Conservation (phyloP, 2,888 invertebrate genomes). For the Ferdinandea cuprea region DNA sequence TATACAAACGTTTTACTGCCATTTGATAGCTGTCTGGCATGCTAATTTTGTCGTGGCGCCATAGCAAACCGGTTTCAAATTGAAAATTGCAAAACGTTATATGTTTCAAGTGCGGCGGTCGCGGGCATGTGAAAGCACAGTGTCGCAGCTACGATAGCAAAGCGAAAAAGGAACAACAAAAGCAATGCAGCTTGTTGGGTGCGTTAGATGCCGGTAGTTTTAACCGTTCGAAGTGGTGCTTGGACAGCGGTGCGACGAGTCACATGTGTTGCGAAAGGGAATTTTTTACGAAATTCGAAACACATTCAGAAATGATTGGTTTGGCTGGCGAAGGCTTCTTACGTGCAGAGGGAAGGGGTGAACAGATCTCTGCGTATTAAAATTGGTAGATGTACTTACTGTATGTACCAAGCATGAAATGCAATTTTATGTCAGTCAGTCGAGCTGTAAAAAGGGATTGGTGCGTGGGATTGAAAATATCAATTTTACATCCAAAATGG, state of each 20-base stretch:
- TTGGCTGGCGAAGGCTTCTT: constrained; percentile 33
- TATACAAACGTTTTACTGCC: too few relatives aligned
- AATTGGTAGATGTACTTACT: constrained; percentile 45
- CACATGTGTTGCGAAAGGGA: constrained; percentile 35
- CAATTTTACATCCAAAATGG: constrained; percentile 27
- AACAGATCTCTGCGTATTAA: constrained; percentile 40
- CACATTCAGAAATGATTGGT: too few relatives aligned
- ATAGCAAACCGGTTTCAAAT: too few relatives aligned
- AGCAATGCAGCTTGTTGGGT: constrained; percentile 37
- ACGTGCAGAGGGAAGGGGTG: constrained; percentile 50
- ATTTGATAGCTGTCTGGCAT: too few relatives aligned
- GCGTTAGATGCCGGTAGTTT: constrained; percentile 27
- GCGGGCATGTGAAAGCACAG: constrained; percentile 33
- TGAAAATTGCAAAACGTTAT: constrained; percentile 25
- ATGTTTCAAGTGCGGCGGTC: constrained; percentile 36
- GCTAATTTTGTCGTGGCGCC: too few relatives aligned
- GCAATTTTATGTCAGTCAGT: constrained; percentile 49
- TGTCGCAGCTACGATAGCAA: constrained; percentile 25
- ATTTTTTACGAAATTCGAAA: constrained; percentile 34
- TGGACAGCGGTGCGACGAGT: constrained; percentile 41
- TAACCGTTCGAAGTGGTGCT: constrained; percentile 35
- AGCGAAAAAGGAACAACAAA: constrained; percentile 30
- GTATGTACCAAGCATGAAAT: constrained; percentile 46
- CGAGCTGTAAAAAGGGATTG: constrained; percentile 38
- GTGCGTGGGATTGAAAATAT: constrained; percentile 43